Evolutionary conservation across 2,797 vertebrate genomes (phyloP).

Genomic region (Valencia hispanica): DNA sequence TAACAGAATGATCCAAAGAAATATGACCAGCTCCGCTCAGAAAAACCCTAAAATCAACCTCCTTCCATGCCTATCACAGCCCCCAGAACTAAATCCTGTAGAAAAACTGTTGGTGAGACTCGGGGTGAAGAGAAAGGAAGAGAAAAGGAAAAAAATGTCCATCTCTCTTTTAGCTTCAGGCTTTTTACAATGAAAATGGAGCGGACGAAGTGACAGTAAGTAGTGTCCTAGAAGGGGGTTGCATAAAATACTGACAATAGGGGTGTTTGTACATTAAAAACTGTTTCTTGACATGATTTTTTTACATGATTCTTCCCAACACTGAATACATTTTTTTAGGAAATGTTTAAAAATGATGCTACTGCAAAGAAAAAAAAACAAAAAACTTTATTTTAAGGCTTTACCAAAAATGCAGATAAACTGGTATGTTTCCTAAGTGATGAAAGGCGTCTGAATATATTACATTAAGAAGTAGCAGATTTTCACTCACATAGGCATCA

Average conservation of each 20-base stretch:
- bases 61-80: neutral
- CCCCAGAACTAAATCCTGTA: neutral
- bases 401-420: neutral
- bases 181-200: neutral
- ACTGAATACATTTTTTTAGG: neutral
- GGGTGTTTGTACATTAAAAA: neutral
- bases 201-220: neutral
- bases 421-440: neutral
- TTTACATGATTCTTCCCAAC: neutral
- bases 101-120: neutral
- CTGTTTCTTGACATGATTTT: no score
- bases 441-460: neutral
- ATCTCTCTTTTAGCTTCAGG: neutral
- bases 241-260: neutral
- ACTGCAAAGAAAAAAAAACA: neutral
- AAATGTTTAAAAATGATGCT: neutral
- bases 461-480: neutral
- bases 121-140: no score
- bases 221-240: neutral
- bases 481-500: slow-evolving; percentile 91
- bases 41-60: neutral
- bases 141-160: no score
- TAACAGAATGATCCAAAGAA: neutral
- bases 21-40: neutral
- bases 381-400: neutral